Percentiles rank a stretch among this genome's conserved stretches.
Conservation (phyloP, 2,888 invertebrate species). For the Agrotis exclamationis region DNA sequence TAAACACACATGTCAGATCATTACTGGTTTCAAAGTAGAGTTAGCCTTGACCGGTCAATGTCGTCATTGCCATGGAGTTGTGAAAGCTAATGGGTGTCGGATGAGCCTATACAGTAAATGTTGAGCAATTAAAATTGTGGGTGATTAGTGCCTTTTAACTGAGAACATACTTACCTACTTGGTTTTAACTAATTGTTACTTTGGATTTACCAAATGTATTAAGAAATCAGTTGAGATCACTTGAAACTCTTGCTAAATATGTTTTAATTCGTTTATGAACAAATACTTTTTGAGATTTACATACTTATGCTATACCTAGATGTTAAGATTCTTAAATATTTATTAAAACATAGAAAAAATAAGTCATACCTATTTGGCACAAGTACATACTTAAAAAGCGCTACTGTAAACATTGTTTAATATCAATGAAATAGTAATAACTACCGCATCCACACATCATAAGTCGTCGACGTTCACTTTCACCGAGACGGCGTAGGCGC, state of each 20-base stretch:
- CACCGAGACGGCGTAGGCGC: constrained; percentile 46
- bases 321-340: no score
- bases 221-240: neutral
- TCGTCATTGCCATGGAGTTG: constrained; percentile 47
- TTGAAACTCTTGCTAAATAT: no score
- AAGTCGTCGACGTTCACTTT: constrained; percentile 51
- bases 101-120: constrained; percentile 28
- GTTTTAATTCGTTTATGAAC: no score
- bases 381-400: neutral
- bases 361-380: no score
- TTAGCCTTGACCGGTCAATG: constrained; percentile 70
- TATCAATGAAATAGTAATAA: neutral
- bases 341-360: no score
- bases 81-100: constrained; percentile 51
- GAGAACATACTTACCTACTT: neutral
- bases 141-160: neutral
- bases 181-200: neutral
- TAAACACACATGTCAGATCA: constrained; percentile 16
- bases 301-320: no score
- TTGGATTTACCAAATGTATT: neutral
- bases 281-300: no score
- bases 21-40: constrained; percentile 22
- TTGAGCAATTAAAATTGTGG: constrained; percentile 24
- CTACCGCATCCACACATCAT: constrained; percentile 59
- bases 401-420: neutral